phyloP scores from a whole-genome alignment of 1,140 invertebrate genomes.

The Charaxes varanes region DNA sequence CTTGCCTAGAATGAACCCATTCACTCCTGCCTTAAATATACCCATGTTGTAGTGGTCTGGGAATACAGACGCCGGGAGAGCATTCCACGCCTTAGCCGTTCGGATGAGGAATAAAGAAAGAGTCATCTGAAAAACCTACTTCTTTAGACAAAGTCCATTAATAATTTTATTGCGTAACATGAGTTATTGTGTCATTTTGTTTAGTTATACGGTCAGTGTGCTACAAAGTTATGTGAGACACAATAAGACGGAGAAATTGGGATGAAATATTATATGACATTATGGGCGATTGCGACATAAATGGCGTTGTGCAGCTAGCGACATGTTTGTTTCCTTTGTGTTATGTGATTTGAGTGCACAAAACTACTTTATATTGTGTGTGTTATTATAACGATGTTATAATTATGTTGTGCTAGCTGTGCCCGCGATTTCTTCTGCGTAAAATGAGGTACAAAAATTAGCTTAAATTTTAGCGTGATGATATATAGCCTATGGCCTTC shows the following conservation, averaged over 20 bases:
- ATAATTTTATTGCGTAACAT: constrained; percentile 1
- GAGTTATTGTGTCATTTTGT: background rate
- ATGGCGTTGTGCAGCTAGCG: constrained; percentile 20
- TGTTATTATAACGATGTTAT: background rate
- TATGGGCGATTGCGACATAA: constrained; percentile 13
- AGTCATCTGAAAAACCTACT: no score
- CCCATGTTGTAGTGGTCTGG: no score
- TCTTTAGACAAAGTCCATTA: constrained; percentile 1
- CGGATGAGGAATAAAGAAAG: no score
- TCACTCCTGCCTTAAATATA: no score
- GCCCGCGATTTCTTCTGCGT: no score
- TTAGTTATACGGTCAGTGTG: constrained; percentile 4
- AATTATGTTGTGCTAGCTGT: background rate
- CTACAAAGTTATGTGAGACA: constrained; percentile 4
- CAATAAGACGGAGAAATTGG: constrained; percentile 12
- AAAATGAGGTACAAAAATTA: no score
- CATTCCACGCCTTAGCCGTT: no score
- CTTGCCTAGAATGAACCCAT: no score
- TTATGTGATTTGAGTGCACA: background rate
- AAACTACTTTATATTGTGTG: background rate
- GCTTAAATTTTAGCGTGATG: no score
- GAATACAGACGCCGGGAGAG: no score
- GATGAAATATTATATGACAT: constrained; percentile 11
- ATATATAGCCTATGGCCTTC: no score
- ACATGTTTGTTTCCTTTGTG: constrained; percentile 28